Base-by-base conservation (phyloP, 2,797 vertebrate species). In the Gorsachius magnificus region DNA sequence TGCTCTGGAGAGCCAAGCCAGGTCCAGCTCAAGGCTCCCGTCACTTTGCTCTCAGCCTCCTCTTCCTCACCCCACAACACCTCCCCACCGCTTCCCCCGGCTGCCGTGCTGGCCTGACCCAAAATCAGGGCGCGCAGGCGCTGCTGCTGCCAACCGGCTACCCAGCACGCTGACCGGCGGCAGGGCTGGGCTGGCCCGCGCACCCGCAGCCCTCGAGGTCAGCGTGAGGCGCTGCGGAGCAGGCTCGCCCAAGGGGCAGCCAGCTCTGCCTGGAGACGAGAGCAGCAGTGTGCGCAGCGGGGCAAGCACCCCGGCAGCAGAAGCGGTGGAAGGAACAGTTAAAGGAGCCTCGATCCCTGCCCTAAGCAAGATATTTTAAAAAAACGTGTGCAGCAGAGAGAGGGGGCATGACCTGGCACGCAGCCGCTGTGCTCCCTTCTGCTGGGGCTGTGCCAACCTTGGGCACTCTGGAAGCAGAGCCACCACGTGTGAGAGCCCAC, bases 131-230 rank as follows among this genome's bases (percentile, higher is more conserved):
- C 6, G 4, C 1, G 3, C 1, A 3, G 33, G 75, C 3, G 1
- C 89, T 82, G 75, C 50, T 48, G 3, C 35, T 13, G 8, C 87
- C 7, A 16, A 60, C 24, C 51, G 6, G 3, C 24, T 16, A 11
- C 33, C 11, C 31, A 1, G 19, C 46, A 0, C 1, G 10, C 46
- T 8, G 45, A 9, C 19, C 0, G 15, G n/a, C n/a, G 53, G 15
- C 68, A 18, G n/a, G n/a, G n/a, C n/a, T n/a, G 35, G 11, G 22
- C 50, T 17, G 2, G 63, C 11, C 33, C 3, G 15, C 1, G 61
- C 17, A 11, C 13, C 89, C 12, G 2, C 20, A 20, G 48, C 41
- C 25, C n/a, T 9, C 31, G 1, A 4, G 29, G 13, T 4, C 19
- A 9, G 20, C 1, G 20, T n/a, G 1, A 8, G 33, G 22, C 1